These are phyloP conservation scores for Tetramorium alpestre DNA, from an alignment of 1,140 invertebrate species.

Conservation along the genomic window DNA sequence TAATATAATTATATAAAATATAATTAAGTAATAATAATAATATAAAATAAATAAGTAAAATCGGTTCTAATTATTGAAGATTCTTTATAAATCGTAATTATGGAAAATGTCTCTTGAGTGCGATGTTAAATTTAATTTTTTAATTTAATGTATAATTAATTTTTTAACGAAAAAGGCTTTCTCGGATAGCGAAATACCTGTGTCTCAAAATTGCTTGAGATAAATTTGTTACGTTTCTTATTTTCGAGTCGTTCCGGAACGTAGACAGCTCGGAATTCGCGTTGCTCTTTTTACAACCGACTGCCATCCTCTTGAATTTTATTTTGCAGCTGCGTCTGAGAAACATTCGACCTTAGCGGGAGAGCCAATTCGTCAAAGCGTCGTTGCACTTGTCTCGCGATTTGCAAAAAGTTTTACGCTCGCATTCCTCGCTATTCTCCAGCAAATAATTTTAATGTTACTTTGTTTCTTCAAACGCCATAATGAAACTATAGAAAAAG, in stretches of 20 bases:
- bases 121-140: not conserved
- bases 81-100: not conserved
- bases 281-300: conserved; percentile 18
- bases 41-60: not conserved
- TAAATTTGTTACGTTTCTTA: conserved; percentile 58
- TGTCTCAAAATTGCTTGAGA: conserved; percentile 9
- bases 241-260: conserved; percentile 41
- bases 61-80: not conserved
- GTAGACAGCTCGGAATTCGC: conserved; percentile 34
- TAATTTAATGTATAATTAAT: conserved; percentile 1
- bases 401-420: conserved; percentile 44
- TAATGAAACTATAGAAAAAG: not conserved
- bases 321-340: conserved; percentile 37
- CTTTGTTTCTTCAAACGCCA: not conserved
- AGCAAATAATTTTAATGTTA: conserved; percentile 8
- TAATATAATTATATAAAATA: not conserved
- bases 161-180: not conserved
- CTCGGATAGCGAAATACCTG: not conserved
- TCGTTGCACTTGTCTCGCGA: conserved; percentile 26
- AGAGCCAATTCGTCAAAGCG: conserved; percentile 36
- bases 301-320: conserved; percentile 28
- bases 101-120: not conserved
- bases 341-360: conserved; percentile 38
- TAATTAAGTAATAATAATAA: too few relatives aligned
- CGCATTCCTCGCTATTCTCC: conserved; percentile 16